These are phyloP conservation scores for Ennomos erosarius DNA, from an alignment of 2,888 invertebrate genomes.

Conservation along the genomic window DNA sequence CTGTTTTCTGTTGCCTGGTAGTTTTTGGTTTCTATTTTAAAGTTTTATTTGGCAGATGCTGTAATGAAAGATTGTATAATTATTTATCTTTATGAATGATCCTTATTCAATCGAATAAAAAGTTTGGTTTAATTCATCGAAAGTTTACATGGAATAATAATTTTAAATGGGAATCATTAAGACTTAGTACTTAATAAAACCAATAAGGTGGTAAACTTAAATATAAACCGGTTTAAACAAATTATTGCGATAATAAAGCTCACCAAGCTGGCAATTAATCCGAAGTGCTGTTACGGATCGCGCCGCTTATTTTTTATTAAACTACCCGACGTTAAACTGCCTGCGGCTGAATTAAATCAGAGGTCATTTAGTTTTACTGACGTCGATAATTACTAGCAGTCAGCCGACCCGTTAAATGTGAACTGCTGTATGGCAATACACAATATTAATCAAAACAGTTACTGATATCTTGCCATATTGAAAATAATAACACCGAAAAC, in stretches of 20 bases:
- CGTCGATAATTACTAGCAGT: slow-evolving; percentile 60
- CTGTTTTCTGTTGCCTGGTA: too few species aligned
- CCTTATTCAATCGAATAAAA: too few species aligned
- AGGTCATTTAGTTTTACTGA: slow-evolving; percentile 68
- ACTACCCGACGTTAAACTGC: slow-evolving; percentile 53
- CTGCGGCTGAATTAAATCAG: slow-evolving; percentile 64
- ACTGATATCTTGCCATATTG: background rate
- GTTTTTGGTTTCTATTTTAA: too few species aligned
- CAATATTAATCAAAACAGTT: slow-evolving; percentile 9
- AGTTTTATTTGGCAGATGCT: too few species aligned
- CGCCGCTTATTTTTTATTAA: slow-evolving; percentile 48
- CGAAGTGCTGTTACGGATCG: slow-evolving; percentile 19
- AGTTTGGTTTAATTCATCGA: too few species aligned
- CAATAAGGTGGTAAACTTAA: too few species aligned
- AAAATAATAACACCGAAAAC: too few species aligned
- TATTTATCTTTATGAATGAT: too few species aligned
- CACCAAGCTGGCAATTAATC: slow-evolving; percentile 23
- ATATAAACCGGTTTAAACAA: background rate
- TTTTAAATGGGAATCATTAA: too few species aligned
- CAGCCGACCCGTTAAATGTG: slow-evolving; percentile 25
- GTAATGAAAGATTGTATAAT: too few species aligned
- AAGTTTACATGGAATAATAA: too few species aligned
- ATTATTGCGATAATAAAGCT: slow-evolving; percentile 18
- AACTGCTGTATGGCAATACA: slow-evolving; percentile 15
- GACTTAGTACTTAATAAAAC: too few species aligned